Conservation (phyloP, 2,888 invertebrate genomes). For the Meloe dianella region DNA sequence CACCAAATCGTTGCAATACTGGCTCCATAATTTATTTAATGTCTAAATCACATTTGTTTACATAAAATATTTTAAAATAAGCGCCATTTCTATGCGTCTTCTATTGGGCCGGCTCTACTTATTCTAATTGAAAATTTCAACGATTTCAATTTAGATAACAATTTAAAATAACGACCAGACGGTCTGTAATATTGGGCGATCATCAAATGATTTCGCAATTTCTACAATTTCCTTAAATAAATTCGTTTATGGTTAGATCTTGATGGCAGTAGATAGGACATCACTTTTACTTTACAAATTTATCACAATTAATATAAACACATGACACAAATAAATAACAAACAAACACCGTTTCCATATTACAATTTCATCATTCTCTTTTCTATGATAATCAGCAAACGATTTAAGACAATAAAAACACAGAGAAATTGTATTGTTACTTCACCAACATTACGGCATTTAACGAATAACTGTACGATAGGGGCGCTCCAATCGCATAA, state of each 20-base stretch:
- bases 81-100: conserved; percentile 46
- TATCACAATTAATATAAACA: conserved; percentile 5
- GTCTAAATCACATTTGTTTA: conserved; percentile 40
- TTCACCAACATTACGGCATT: conserved; percentile 18
- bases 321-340: background rate
- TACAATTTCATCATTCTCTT: conserved; percentile 16
- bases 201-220: background rate
- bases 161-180: conserved; percentile 14
- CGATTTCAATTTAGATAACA: conserved; percentile 20
- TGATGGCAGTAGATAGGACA: conserved; percentile 8
- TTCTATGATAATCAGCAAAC: conserved; percentile 33
- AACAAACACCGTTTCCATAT: background rate
- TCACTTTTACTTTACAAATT: conserved; percentile 4
- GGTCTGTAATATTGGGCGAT: background rate
- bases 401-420: conserved; percentile 29
- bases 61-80: conserved; percentile 46
- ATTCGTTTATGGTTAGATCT: background rate
- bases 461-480: conserved; percentile 17
- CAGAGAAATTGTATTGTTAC: conserved; percentile 42
- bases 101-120: conserved; percentile 41
- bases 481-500: conserved; percentile 18
- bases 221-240: background rate
- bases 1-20: conserved; percentile 65
- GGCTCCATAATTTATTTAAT: conserved; percentile 60
- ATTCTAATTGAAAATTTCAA: conserved; percentile 12